Evolutionary conservation across 23 tunicate genomes (phyloP), one percentile per base, ranked within the genome.

Genomic region (Aplidium turbinatum): DNA sequence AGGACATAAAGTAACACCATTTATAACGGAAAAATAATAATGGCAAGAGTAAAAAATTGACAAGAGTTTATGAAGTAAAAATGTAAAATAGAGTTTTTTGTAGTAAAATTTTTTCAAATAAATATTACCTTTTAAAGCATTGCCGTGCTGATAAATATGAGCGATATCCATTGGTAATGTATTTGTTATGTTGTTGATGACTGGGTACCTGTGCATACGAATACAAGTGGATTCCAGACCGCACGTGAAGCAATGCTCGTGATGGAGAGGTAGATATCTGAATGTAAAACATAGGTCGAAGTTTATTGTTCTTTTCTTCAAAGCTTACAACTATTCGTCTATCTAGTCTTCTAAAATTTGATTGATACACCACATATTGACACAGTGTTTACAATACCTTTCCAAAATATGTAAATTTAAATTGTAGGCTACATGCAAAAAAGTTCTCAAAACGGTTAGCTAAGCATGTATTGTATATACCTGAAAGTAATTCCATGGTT

Each of bases 141-240:
- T 78, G 85, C 33, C 58, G 67, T 48, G 97, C 97, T 16, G 97
- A 84, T 7, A 91, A 42, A 47, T 78, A 91, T 6, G 92, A 76
- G 1, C 97, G 77, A 47, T 91, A 91, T 28, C 97, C 89, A 31
- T 63, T 51, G 16, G 79, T 75, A 20, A 91, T 78, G 79, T 65
- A 84, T 11, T 79, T 79, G 53, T 91, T 91, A 81, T 63, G 56
- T 52, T 67, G 81, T 25, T 85, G 82, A 45, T 36, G 68, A 30
- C 33, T 25, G 19, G 97, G 86, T 27, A 73, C 76, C 51, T 91
- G 82, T 4, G 73, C 86, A 35, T 31, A 51, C 4, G 83, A 26
- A 58, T 78, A 84, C 3, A 89, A 58, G 31, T 81, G 79, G 56
- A 88, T 70, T 23, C 58, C 76, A 25, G 76, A 73, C 1, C 81